These are phyloP conservation scores for Cantharis rufa DNA, from an alignment of 2,888 invertebrate species.

Conservation along the genomic window DNA sequence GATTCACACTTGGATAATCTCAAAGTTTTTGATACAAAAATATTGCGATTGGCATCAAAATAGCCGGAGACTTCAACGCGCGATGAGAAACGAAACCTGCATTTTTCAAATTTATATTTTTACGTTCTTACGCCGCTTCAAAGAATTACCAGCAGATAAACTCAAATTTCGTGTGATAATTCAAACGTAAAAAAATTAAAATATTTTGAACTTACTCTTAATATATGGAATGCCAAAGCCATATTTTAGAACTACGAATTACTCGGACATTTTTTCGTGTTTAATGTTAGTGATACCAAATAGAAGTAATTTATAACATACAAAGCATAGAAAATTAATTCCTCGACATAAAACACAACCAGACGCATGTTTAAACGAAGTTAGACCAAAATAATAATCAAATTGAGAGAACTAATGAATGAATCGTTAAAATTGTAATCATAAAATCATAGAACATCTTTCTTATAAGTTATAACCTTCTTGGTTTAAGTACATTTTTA, in stretches of 20 bases:
- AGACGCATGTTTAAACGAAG: background rate
- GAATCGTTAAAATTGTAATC: background rate
- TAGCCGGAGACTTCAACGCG: slow-evolving; percentile 1
- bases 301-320: background rate
- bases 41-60: background rate
- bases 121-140: background rate
- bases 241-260: background rate
- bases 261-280: background rate
- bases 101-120: background rate
- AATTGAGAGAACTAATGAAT: background rate
- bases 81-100: background rate
- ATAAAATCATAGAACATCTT: background rate
- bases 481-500: background rate
- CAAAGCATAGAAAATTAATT: background rate
- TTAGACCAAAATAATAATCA: background rate
- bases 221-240: background rate
- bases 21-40: background rate
- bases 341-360: background rate
- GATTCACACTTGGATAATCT: background rate
- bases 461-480: no score
- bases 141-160: background rate
- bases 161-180: background rate
- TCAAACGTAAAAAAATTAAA: background rate
- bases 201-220: background rate
- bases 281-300: background rate